These are phyloP conservation scores for Actinostola sp. DNA, from an alignment of 92 coral and sea anemone genomes.

Conservation along the genomic window DNA sequence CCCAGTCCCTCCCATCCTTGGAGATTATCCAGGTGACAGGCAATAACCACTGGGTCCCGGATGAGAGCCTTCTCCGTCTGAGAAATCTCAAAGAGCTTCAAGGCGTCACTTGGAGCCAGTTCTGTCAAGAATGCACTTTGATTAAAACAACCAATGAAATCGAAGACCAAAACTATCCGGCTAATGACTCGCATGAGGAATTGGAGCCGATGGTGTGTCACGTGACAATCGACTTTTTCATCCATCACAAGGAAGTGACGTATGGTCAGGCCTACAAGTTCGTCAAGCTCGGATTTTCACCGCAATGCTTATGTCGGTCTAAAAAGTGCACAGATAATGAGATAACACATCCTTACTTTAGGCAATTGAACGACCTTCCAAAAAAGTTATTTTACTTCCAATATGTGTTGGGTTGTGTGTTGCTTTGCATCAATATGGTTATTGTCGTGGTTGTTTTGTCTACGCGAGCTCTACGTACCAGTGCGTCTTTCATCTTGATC, in stretches of 20 bases:
- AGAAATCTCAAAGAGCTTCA: constrained; percentile 47
- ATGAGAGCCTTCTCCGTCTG: constrained; percentile 37
- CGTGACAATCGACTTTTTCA: constrained; percentile 28
- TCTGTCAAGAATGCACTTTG: constrained; percentile 51
- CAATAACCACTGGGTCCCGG: constrained; percentile 53
- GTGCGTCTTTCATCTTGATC: constrained; percentile 55
- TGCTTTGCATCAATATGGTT: constrained; percentile 35
- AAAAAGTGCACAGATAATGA: constrained; percentile 44
- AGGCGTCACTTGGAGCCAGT: constrained; percentile 60
- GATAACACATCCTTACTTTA: constrained; percentile 28
- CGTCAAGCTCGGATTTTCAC: constrained; percentile 58
- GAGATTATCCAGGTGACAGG: constrained; percentile 43
- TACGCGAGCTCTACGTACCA: constrained; percentile 41
- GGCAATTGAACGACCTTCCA: constrained; percentile 45
- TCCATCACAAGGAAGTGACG: constrained; percentile 34
- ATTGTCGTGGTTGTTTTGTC: constrained; percentile 50
- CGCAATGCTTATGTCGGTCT: constrained; percentile 57
- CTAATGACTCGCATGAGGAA: not conserved
- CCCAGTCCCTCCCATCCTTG: constrained; percentile 22
- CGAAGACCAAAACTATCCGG: constrained; percentile 6
- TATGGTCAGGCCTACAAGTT: constrained; percentile 44
- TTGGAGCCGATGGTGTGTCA: constrained; percentile 11
- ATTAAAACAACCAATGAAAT: constrained; percentile 27
- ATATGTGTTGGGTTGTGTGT: constrained; percentile 47
- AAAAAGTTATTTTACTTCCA: constrained; percentile 49